These are phyloP conservation scores for Grantiella picta DNA, from an alignment of 2,113 vertebrate genomes.

Conservation along the genomic window DNA sequence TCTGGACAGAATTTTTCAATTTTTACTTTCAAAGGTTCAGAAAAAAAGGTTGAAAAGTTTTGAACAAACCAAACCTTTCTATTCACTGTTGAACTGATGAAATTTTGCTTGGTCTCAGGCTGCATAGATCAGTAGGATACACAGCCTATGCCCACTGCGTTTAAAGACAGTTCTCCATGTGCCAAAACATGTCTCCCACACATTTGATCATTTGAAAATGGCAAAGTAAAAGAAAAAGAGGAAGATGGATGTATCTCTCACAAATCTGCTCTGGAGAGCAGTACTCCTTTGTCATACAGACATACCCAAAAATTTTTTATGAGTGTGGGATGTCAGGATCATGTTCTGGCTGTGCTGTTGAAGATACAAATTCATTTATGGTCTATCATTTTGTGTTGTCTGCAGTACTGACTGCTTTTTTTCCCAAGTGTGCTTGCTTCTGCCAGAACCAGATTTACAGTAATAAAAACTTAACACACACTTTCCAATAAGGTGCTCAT, in stretches of 20 bases:
- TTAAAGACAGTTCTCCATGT: background rate
- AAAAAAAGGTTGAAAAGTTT: background rate
- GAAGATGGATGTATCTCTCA: background rate
- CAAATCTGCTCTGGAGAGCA: background rate
- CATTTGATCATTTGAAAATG: background rate
- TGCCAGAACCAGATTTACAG: background rate
- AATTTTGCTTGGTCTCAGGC: background rate
- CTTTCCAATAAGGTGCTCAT: background rate
- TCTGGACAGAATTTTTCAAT: background rate
- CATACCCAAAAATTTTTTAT: background rate
- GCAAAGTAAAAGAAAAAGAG: background rate
- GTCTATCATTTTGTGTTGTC: background rate
- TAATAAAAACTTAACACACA: background rate
- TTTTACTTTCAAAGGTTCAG: background rate
- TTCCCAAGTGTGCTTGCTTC: background rate
- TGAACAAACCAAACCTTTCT: background rate
- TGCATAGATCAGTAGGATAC: background rate
- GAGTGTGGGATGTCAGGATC: background rate
- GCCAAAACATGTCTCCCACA: background rate
- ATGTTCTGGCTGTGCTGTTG: background rate
- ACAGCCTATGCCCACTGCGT: background rate
- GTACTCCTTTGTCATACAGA: background rate
- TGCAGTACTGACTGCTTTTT: background rate
- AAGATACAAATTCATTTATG: conserved; percentile 20
- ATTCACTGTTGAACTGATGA: background rate